Evolutionary conservation across 2,888 invertebrate species (phyloP).

Genomic region (Cantharis rustica): DNA sequence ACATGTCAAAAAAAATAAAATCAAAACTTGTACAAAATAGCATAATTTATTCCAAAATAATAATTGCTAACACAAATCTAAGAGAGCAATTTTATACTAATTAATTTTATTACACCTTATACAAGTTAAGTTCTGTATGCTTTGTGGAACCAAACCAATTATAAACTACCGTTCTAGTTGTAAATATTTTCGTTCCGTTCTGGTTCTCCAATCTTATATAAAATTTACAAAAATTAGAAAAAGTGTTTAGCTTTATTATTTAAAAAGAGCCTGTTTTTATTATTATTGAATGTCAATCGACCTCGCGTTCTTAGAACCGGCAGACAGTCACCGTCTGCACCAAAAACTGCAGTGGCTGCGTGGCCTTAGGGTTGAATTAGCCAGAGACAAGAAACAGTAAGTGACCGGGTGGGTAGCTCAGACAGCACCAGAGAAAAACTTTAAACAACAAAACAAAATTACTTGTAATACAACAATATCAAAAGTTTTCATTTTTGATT

Average conservation of each 20-base stretch:
- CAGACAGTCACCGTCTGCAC: neutral
- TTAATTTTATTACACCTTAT: constrained; percentile 4
- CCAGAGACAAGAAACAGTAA: neutral
- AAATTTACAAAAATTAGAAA: constrained; percentile 1
- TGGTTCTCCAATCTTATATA: constrained; percentile 1
- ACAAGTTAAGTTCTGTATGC: neutral
- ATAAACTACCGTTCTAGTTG: constrained; percentile 3
- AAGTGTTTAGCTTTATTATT: neutral
- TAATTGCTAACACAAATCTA: neutral
- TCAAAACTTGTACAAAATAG: neutral
- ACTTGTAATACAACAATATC: neutral
- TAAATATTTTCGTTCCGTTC: constrained; percentile 3
- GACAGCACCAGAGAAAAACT: neutral
- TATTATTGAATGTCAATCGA: neutral
- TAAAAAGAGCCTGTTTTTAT: neutral
- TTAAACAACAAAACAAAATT: neutral
- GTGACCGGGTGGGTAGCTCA: neutral
- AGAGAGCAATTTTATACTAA: neutral
- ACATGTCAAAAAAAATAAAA: neutral
- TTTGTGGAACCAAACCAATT: constrained; percentile 3
- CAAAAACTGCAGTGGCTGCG: neutral
- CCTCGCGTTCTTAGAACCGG: neutral
- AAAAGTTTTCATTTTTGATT: neutral
- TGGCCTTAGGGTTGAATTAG: neutral
- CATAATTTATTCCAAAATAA: neutral